These are phyloP conservation scores for Pungitius pungitius DNA, from an alignment of 2,113 vertebrate species.

Conservation along the genomic window DNA sequence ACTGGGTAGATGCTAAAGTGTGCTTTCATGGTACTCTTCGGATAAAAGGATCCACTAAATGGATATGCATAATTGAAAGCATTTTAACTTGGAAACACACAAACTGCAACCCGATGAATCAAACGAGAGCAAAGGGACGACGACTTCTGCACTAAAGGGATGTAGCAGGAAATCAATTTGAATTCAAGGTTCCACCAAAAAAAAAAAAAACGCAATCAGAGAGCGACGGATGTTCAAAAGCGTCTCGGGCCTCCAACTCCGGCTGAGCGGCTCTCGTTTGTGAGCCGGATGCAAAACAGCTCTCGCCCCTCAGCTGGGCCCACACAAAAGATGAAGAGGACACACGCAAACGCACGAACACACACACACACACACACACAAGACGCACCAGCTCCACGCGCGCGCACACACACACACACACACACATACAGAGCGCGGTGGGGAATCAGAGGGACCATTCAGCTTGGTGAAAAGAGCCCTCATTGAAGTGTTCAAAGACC, in stretches of 20 bases:
- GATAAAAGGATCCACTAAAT: constrained; percentile 70
- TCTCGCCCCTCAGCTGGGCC: constrained; percentile 69
- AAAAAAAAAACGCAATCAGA: too few relatives aligned
- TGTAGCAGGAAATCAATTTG: background rate
- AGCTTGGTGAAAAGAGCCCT: constrained; percentile 69
- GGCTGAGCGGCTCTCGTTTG: constrained; percentile 57
- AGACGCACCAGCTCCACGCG: too few relatives aligned
- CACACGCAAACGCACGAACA: constrained; percentile 34
- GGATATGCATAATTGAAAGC: constrained; percentile 68
- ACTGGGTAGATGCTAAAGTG: constrained; percentile 46
- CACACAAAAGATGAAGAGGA: constrained; percentile 72
- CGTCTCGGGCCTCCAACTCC: constrained; percentile 22
- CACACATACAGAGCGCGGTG: constrained; percentile 32
- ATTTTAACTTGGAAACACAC: constrained; percentile 50
- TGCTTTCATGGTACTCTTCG: constrained; percentile 46
- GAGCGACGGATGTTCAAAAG: constrained; percentile 36
- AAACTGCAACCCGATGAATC: constrained; percentile 44
- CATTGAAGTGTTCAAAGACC: constrained; percentile 74
- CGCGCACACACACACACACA: background rate
- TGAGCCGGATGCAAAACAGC: constrained; percentile 69
- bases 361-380: background rate
- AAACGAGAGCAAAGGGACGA: background rate
- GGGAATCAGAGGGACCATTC: constrained; percentile 74
- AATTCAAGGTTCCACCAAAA: too few relatives aligned
- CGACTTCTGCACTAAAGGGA: background rate